Evolutionary conservation across 2,888 invertebrate species (phyloP).

Genomic region (Sphinx pinastri): DNA sequence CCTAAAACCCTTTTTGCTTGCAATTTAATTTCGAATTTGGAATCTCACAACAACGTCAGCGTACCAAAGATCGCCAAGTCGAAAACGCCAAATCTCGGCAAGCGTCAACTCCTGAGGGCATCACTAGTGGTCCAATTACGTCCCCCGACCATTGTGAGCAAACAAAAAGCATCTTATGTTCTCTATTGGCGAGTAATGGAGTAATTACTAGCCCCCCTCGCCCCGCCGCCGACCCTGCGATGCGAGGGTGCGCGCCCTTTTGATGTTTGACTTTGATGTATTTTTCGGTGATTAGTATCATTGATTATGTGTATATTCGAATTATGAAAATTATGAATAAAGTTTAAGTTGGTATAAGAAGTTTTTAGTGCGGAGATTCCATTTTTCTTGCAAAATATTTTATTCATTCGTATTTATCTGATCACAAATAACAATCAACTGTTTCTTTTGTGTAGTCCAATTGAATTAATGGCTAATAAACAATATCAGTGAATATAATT

Average conservation of each 20-base stretch:
- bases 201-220: slow-evolving; percentile 37
- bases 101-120: slow-evolving; percentile 33
- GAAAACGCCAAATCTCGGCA: slow-evolving; percentile 12
- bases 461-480: too few species aligned
- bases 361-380: too few species aligned
- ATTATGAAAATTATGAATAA: not conserved
- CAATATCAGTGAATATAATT: not conserved
- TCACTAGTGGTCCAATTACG: slow-evolving; percentile 41
- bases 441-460: too few species aligned
- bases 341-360: not conserved
- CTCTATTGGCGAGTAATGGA: slow-evolving; percentile 51
- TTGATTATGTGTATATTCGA: slow-evolving; percentile 19
- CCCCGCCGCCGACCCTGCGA: slow-evolving; percentile 3
- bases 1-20: too few species aligned
- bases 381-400: too few species aligned
- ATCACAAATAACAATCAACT: too few species aligned
- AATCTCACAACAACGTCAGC: too few species aligned
- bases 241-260: slow-evolving; percentile 25
- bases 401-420: too few species aligned
- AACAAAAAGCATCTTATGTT: slow-evolving; percentile 51
- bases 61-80: not conserved
- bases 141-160: slow-evolving; percentile 41
- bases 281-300: slow-evolving; percentile 29
- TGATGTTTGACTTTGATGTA: slow-evolving; percentile 32
- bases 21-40: too few species aligned